Evolutionary conservation across 2,797 vertebrate species (phyloP).

Genomic region (Nannoperca obscura): DNA sequence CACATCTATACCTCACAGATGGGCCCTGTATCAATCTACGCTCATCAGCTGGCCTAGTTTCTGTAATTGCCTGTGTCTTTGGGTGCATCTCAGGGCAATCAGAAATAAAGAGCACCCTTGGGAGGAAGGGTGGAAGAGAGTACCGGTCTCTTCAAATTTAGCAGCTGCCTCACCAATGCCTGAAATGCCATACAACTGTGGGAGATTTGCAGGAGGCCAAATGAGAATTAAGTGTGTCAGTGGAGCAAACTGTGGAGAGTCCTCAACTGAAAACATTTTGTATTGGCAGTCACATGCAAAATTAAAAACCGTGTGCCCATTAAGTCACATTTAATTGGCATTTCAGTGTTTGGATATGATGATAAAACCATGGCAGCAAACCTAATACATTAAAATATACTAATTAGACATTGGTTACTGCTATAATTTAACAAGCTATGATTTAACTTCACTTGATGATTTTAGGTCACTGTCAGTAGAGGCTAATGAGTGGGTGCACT

Average conservation of each 20-base stretch:
- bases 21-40: slow-evolving; percentile 50
- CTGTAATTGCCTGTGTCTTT: slow-evolving; percentile 51
- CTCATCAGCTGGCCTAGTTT: slow-evolving; percentile 59
- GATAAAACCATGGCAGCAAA: slow-evolving; percentile 14
- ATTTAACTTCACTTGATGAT: slow-evolving; percentile 14
- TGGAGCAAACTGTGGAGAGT: slow-evolving; percentile 33
- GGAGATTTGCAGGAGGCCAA: slow-evolving; percentile 46
- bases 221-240: slow-evolving; percentile 52
- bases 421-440: background rate
- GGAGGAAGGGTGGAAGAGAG: slow-evolving; percentile 34
- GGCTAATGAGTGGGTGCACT: slow-evolving; percentile 20
- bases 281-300: background rate
- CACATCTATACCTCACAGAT: slow-evolving; percentile 32
- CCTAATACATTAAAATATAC: background rate
- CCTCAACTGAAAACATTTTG: background rate
- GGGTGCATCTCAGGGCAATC: slow-evolving; percentile 40
- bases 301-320: background rate
- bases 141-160: slow-evolving; percentile 16
- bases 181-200: slow-evolving; percentile 55
- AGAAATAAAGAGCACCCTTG: slow-evolving; percentile 57
- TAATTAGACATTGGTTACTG: slow-evolving; percentile 9
- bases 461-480: slow-evolving; percentile 37
- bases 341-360: background rate
- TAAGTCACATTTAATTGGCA: background rate
- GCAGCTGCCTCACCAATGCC: slow-evolving; percentile 47